A percentile compares a stretch with the other conserved stretches of the same genome.
phyloP scores from a whole-genome alignment of 2,113 vertebrate genomes.

The Psammodynastes pulverulentus region DNA sequence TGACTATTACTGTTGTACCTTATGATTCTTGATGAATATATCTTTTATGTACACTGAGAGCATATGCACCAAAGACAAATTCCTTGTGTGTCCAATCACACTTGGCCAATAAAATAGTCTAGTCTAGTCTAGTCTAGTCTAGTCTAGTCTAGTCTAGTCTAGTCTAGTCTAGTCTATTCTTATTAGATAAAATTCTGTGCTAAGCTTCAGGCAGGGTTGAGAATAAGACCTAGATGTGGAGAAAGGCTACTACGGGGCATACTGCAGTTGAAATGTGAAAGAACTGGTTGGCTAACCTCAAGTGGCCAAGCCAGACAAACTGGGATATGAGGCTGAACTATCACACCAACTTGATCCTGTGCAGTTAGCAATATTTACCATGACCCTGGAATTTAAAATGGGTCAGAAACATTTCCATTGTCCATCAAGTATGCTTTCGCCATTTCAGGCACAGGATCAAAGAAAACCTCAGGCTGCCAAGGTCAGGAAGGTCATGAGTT shows the following conservation, averaged over 20 bases:
- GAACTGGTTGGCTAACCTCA: constrained; percentile 35
- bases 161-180: too few species aligned
- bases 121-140: too few species aligned
- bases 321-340: constrained; percentile 11
- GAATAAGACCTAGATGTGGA: constrained; percentile 21
- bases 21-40: too few species aligned
- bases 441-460: neutral
- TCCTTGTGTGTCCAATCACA: too few species aligned
- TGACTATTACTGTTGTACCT: too few species aligned
- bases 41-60: too few species aligned
- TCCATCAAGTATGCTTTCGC: constrained; percentile 26
- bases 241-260: constrained; percentile 14
- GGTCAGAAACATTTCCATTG: constrained; percentile 8
- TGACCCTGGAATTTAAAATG: constrained; percentile 30
- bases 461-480: neutral
- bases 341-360: neutral
- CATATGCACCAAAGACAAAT: too few species aligned
- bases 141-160: too few species aligned
- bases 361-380: constrained; percentile 22
- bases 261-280: constrained; percentile 32
- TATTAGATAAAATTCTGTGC: too few species aligned
- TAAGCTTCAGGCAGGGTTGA: neutral
- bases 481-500: neutral
- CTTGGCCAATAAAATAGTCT: too few species aligned
- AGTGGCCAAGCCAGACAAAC: constrained; percentile 25